Conservation (phyloP, 2,888 invertebrate genomes). For the Oasisia sp. region DNA sequence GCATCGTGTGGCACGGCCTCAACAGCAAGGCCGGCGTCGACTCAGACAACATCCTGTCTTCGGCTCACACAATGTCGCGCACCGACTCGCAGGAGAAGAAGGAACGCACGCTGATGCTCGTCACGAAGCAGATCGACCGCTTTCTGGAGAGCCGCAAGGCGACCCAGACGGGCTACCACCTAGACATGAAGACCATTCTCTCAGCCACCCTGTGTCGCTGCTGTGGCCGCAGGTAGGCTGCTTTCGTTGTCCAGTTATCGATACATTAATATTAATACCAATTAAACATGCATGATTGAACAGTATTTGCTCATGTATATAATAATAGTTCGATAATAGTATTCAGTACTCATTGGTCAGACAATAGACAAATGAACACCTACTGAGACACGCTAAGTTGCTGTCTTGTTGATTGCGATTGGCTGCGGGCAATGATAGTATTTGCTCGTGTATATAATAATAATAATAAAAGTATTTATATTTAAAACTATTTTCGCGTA, state of each 20-base stretch:
- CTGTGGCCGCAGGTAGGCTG: conserved; percentile 30
- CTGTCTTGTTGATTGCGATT: not conserved
- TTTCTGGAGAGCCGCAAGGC: conserved; percentile 25
- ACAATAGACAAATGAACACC: not conserved
- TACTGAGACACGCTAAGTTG: not conserved
- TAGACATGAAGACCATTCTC: conserved; percentile 31
- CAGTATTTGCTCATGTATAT: too few species aligned
- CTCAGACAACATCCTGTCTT: conserved; percentile 43
- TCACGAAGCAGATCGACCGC: conserved; percentile 32
- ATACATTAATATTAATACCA: not conserved
- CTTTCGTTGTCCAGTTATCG: not conserved
- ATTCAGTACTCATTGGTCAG: not conserved
- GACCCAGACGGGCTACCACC: conserved; percentile 20
- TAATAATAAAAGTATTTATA: not conserved
- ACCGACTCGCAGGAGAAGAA: conserved; percentile 24
- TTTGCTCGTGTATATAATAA: not conserved
- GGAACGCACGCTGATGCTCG: conserved; percentile 29
- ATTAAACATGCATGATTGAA: too few species aligned
- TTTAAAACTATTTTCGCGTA: not conserved
- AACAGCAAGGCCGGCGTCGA: conserved; percentile 59
- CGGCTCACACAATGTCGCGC: conserved; percentile 28
- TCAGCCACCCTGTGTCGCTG: conserved; percentile 29
- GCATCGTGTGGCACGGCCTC: conserved; percentile 57
- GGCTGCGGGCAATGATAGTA: not conserved
- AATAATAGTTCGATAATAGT: not conserved